These are phyloP conservation scores for Aspidiotus rigidus DNA, from an alignment of 2,888 invertebrate species.

Conservation along the genomic window DNA sequence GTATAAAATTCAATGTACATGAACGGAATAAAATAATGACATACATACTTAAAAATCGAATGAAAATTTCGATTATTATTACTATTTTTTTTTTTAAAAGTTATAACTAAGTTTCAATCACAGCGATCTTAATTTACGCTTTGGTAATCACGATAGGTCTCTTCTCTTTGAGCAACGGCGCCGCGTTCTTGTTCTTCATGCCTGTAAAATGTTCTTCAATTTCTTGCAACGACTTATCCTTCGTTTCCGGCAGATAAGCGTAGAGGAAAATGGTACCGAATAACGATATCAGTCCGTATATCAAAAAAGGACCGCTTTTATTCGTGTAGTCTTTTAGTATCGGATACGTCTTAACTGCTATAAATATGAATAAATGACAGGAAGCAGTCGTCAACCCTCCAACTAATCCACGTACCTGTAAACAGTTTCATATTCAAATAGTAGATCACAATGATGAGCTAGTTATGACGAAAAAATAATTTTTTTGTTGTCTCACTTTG, in stretches of 20 bases:
- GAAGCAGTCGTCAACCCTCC: constrained; percentile 59
- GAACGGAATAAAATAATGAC: constrained; percentile 9
- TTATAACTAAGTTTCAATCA: too few relatives aligned
- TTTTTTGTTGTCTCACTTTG: constrained; percentile 44
- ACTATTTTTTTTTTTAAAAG: too few relatives aligned
- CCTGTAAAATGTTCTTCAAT: constrained; percentile 56
- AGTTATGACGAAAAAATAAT: neutral
- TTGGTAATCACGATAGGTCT: constrained; percentile 29
- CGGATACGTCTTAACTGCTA: constrained; percentile 60
- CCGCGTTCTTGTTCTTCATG: constrained; percentile 48
- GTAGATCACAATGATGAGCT: neutral
- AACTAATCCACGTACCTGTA: constrained; percentile 55
- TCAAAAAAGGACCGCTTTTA: constrained; percentile 53
- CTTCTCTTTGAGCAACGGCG: constrained; percentile 39
- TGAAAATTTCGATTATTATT: too few relatives aligned
- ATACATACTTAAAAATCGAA: too few relatives aligned
- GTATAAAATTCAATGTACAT: neutral
- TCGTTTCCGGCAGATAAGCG: constrained; percentile 56
- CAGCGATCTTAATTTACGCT: too few relatives aligned
- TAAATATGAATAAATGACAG: constrained; percentile 56
- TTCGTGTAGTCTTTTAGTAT: constrained; percentile 47
- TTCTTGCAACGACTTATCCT: constrained; percentile 57
- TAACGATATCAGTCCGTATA: constrained; percentile 54
- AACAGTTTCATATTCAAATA: constrained; percentile 35
- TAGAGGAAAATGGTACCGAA: constrained; percentile 55